A percentile compares a stretch with the other conserved stretches of the same genome.
phyloP scores from a whole-genome alignment of 92 coral and sea anemone genomes.

The Parazoanthus darwini region DNA sequence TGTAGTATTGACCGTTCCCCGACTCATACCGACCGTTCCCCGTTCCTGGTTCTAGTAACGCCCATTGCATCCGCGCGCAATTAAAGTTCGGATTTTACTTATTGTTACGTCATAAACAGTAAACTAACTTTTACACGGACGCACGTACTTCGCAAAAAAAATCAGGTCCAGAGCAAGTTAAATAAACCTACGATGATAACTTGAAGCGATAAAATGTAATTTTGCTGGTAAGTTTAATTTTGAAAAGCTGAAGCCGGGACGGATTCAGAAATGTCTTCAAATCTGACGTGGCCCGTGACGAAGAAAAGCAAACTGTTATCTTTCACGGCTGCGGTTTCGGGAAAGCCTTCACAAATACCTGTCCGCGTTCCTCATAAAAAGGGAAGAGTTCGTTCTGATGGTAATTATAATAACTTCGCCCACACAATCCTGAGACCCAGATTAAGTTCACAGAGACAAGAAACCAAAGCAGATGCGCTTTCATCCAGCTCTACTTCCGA shows the following conservation, averaged over 20 bases:
- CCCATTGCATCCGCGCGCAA: no score
- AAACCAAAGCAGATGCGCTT: not conserved
- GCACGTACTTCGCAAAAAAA: not conserved
- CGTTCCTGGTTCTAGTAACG: no score
- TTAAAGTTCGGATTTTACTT: no score
- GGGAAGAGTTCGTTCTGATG: not conserved
- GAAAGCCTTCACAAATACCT: not conserved
- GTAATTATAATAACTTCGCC: not conserved
- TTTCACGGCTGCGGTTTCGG: not conserved
- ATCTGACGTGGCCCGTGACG: not conserved
- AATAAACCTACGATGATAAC: not conserved
- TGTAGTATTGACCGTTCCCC: no score
- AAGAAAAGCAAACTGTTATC: not conserved
- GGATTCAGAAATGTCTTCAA: not conserved
- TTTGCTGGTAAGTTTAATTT: not conserved
- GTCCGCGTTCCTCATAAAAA: not conserved
- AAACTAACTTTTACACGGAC: not conserved
- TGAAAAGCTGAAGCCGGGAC: not conserved
- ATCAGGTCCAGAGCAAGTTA: not conserved
- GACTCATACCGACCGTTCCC: no score
- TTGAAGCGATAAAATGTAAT: not conserved
- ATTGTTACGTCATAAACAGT: conserved; percentile 2
- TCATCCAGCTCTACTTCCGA: not conserved
- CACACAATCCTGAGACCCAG: not conserved
- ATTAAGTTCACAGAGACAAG: not conserved